phyloP scores from a whole-genome alignment of 1,140 invertebrate species.

The Pachyrhynchus sulphureomaculatus region DNA sequence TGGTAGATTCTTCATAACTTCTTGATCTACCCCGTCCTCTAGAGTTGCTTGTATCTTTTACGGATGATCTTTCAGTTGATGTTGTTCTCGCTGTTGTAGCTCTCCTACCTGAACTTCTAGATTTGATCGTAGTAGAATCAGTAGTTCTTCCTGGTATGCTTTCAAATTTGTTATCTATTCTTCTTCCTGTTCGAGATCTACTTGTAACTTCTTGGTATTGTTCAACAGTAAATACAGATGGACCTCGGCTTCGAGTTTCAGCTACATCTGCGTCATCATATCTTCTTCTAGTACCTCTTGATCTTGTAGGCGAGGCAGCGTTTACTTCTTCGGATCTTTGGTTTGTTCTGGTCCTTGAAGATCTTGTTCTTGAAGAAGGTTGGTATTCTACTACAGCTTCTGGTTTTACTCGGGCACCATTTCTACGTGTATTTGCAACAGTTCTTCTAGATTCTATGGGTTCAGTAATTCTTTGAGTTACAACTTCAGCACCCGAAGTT shows the following conservation, averaged over 20 bases:
- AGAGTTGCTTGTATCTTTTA: background rate
- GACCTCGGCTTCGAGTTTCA: constrained; percentile 18
- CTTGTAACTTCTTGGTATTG: constrained; percentile 12
- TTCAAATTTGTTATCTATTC: constrained; percentile 26
- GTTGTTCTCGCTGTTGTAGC: constrained; percentile 1
- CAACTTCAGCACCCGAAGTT: background rate
- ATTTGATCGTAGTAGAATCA: constrained; percentile 20
- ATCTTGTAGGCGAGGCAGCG: constrained; percentile 20
- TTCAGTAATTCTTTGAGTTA: constrained; percentile 14
- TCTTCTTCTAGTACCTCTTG: constrained; percentile 26
- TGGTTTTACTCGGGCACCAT: constrained; percentile 2
- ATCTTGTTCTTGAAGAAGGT: constrained; percentile 32
- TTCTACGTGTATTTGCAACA: constrained; percentile 3
- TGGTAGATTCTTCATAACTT: background rate
- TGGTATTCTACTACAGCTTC: constrained; percentile 11
- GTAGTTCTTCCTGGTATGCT: constrained; percentile 28
- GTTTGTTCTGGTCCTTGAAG: background rate
- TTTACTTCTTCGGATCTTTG: background rate
- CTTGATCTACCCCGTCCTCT: constrained; percentile 4
- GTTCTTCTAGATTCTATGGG: background rate
- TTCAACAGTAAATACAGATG: constrained; percentile 37
- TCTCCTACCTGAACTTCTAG: constrained; percentile 12
- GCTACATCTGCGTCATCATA: constrained; percentile 15
- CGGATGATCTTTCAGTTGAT: constrained; percentile 3
- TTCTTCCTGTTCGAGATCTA: constrained; percentile 40